Evolutionary conservation across 2,797 vertebrate genomes (phyloP), one percentile per base, ranked within the genome.

Genomic region (Chelon labrosus): DNA sequence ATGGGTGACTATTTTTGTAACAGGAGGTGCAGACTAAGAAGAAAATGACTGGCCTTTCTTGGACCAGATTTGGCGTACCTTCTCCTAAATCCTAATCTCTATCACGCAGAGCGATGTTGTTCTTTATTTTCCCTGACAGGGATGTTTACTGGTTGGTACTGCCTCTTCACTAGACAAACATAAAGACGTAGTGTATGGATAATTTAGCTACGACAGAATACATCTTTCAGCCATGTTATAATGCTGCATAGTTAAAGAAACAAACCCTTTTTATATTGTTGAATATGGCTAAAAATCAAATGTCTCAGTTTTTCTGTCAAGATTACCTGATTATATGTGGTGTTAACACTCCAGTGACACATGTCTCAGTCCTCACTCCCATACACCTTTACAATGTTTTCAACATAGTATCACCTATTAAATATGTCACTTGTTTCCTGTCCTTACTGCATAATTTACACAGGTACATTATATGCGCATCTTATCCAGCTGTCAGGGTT

Each of bases 1-100:
- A 75, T 69, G 6, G 37, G 10, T 20, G 39, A 8, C 73, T 72
- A 78, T 82, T 87, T 81, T 78, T 60, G 46, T 65, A 64, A 59
- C 59, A 47, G 10, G 27, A 55, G 59, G 31, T 46, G 38, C 11
- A 63, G 66, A 59, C 17, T 4, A 44, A 67, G 37, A 13, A 47
- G 22, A n/a, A 27, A 69, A n/a, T 14, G 3, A 53, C 4, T 63
- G 60, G 39, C 42, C 54, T 56, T 53, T 68, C 44, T 42, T 59
- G 13, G 20, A 68, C 50, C 19, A 64, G 65, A 79, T 68, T 19
- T 65, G 44, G 39, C n/a, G 17, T 50, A 42, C 16, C n/a, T 39
- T 55, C 73, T 76, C 50, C 42, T 25, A 71, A 68, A 77, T 68
- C 42, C 37, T 67, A 68, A 78, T 73, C 59, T 57, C 10, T 51